Evolutionary conservation across 2,888 invertebrate species (phyloP).

Genomic region (Plutella xylostella): DNA sequence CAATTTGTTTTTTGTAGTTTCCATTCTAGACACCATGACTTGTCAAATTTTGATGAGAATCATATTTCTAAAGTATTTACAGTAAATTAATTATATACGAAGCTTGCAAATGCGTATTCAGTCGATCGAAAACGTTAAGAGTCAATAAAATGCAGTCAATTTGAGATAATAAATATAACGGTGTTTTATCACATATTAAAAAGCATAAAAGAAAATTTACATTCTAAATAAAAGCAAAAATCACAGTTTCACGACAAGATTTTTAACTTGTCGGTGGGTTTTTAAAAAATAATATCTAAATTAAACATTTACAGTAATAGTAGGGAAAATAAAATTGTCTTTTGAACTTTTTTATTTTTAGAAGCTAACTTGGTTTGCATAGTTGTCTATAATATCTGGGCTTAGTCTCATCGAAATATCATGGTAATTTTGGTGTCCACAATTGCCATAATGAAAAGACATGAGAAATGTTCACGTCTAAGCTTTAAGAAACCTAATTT

Average conservation of each 20-base stretch:
- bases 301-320: constrained; percentile 31
- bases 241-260: constrained; percentile 64
- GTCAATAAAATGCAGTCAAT: constrained; percentile 30
- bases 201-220: constrained; percentile 58
- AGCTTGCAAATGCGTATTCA: constrained; percentile 42
- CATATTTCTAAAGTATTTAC: not conserved
- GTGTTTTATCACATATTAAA: constrained; percentile 54
- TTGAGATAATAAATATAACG: constrained; percentile 33
- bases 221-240: constrained; percentile 65
- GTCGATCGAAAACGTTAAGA: constrained; percentile 28
- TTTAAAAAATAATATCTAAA: constrained; percentile 45
- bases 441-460: too few species aligned
- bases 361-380: constrained; percentile 49
- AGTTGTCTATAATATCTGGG: constrained; percentile 39
- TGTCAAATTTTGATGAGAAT: not conserved
- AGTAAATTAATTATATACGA: constrained; percentile 28
- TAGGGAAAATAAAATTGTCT: constrained; percentile 51
- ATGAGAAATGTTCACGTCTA: constrained; percentile 63
- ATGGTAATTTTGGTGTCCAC: constrained; percentile 62
- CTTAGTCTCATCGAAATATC: constrained; percentile 53
- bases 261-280: constrained; percentile 52
- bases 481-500: constrained; percentile 65
- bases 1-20: too few species aligned
- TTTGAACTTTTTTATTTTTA: constrained; percentile 45
- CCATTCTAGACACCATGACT: too few species aligned